Conservation (phyloP, 2,888 invertebrate species). For the Leptogaster cylindrica region DNA sequence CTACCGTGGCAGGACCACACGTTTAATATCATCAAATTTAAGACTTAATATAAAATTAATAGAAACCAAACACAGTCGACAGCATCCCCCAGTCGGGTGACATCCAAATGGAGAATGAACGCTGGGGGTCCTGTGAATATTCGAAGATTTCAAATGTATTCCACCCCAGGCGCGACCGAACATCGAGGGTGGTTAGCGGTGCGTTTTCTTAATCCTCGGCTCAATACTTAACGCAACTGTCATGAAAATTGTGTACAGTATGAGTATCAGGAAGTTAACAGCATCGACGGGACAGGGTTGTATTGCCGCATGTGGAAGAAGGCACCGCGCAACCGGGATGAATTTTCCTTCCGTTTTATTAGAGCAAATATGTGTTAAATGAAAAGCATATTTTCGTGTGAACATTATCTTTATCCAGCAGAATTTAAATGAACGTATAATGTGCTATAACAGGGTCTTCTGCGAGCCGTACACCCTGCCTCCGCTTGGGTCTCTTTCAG, state of each 20-base stretch:
- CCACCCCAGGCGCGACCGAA: conserved; percentile 10
- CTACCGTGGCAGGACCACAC: no score
- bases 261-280: conserved; percentile 36
- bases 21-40: conserved; percentile 35
- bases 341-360: conserved; percentile 40
- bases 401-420: conserved; percentile 48
- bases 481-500: not conserved
- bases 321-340: conserved; percentile 10
- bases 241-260: conserved; percentile 15
- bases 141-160: conserved; percentile 8
- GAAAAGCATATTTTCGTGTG: conserved; percentile 49
- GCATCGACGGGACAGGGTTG: conserved; percentile 18
- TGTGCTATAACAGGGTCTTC: conserved; percentile 37
- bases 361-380: conserved; percentile 47
- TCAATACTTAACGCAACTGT: not conserved
- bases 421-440: conserved; percentile 48
- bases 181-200: not conserved
- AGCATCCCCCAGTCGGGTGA: conserved; percentile 13
- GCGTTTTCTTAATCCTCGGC: conserved; percentile 2
- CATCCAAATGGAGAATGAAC: conserved; percentile 37
- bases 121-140: not conserved
- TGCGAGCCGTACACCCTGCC: not conserved
- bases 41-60: conserved; percentile 45
- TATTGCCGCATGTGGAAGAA: not conserved
- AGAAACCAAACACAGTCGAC: conserved; percentile 43